phyloP scores from a whole-genome alignment of 2,888 invertebrate genomes.

The Thysanoteuthis rhombus region DNA sequence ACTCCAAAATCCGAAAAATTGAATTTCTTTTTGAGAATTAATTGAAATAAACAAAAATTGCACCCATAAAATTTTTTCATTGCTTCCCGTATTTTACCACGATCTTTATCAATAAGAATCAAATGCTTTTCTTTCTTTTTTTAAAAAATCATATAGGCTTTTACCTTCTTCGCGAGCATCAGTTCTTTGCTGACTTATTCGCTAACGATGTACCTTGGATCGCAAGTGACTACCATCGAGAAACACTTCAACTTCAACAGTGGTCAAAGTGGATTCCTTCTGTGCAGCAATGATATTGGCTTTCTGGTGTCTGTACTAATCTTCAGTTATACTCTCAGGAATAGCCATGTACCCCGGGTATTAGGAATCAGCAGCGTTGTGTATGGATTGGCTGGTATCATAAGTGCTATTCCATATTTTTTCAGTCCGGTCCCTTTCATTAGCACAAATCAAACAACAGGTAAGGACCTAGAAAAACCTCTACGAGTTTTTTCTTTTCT shows the following conservation, averaged over 20 bases:
- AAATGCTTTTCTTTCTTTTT: background rate
- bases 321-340: conserved; percentile 46
- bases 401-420: conserved; percentile 45
- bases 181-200: conserved; percentile 45
- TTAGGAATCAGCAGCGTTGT: conserved; percentile 44
- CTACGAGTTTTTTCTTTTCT: no score
- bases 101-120: no score
- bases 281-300: conserved; percentile 60
- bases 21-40: no score
- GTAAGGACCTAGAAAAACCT: background rate
- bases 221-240: conserved; percentile 57
- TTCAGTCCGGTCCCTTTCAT: background rate
- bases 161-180: conserved; percentile 42
- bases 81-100: no score
- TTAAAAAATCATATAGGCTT: no score
- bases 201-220: conserved; percentile 46
- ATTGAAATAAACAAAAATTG: no score
- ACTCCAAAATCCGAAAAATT: no score
- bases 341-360: conserved; percentile 48
- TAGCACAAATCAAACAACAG: background rate
- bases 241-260: conserved; percentile 57
- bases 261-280: conserved; percentile 53
- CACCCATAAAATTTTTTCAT: no score
- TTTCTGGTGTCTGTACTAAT: conserved; percentile 47
- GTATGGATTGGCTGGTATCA: conserved; percentile 48